Percentiles rank a stretch among this genome's conserved stretches.
Evolutionary conservation across 1,140 invertebrate species (phyloP).

Genomic region (Hylaeus anthracinus): DNA sequence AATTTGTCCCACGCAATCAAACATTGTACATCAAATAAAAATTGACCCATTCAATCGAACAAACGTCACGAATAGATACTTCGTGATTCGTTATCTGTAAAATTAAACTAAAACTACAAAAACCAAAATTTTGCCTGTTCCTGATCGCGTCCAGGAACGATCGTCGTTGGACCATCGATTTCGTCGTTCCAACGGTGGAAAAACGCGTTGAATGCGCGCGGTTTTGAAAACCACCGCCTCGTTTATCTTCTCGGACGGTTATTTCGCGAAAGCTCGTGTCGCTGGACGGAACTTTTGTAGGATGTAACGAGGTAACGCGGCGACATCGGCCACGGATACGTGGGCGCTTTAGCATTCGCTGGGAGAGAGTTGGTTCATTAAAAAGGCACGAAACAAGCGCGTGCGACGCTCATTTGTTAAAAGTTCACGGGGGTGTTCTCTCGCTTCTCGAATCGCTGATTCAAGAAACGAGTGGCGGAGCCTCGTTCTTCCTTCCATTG

Average conservation of each 20-base stretch:
- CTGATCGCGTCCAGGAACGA: no score
- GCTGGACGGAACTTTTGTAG: background rate
- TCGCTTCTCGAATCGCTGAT: conserved; percentile 41
- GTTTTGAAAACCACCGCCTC: conserved; percentile 8
- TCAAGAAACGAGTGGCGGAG: conserved; percentile 27
- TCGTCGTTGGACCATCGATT: no score
- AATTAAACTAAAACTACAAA: no score
- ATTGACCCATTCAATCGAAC: no score
- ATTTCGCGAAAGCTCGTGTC: conserved; percentile 29
- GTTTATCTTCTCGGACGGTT: conserved; percentile 19
- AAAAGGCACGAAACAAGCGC: conserved; percentile 41
- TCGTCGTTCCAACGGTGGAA: no score
- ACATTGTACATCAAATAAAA: no score
- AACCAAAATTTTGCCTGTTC: no score
- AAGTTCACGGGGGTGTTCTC: conserved; percentile 21
- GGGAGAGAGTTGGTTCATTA: conserved; percentile 41
- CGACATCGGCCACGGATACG: conserved; percentile 37
- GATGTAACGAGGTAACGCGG: conserved; percentile 21
- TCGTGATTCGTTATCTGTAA: no score
- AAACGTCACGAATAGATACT: no score
- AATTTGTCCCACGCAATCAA: no score
- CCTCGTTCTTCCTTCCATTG: background rate
- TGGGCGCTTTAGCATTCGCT: conserved; percentile 42
- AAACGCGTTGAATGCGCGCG: background rate
- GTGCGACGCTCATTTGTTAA: conserved; percentile 41